phyloP scores from a whole-genome alignment of 2,113 vertebrate genomes.

The Nesoenas mayeri region DNA sequence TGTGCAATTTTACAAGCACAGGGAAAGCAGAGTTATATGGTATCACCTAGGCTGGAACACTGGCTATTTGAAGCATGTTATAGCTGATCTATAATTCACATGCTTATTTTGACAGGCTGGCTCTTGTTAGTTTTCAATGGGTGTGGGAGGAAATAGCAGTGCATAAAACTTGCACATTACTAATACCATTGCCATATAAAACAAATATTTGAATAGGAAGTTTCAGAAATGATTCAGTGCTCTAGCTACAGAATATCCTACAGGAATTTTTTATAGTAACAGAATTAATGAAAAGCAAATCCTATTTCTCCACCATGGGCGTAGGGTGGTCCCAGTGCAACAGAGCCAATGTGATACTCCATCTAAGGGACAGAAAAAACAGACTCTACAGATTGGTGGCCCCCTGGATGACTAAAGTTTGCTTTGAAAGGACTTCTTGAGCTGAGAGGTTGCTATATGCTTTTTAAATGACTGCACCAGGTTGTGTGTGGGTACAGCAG shows the following conservation, averaged over 20 bases:
- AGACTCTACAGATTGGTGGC: slow-evolving; percentile 13
- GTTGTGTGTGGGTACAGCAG: slow-evolving; percentile 56
- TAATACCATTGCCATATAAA: slow-evolving; percentile 79
- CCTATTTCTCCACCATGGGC: slow-evolving; percentile 24
- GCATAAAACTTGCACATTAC: slow-evolving; percentile 76
- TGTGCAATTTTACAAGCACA: slow-evolving; percentile 7
- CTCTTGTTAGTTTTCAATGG: slow-evolving; percentile 74
- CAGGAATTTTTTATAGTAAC: slow-evolving; percentile 73
- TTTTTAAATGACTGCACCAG: slow-evolving; percentile 45
- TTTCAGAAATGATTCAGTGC: slow-evolving; percentile 77
- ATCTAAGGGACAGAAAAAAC: slow-evolving; percentile 11
- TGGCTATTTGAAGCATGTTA: slow-evolving; percentile 59
- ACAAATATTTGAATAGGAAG: slow-evolving; percentile 75
- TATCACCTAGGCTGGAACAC: slow-evolving; percentile 47
- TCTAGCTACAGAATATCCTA: slow-evolving; percentile 73
- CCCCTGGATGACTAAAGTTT: slow-evolving; percentile 21
- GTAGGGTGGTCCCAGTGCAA: slow-evolving; percentile 43
- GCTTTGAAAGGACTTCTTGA: slow-evolving; percentile 46
- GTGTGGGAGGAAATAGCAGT: slow-evolving; percentile 73
- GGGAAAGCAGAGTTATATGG: background rate
- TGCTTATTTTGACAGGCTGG: slow-evolving; percentile 66
- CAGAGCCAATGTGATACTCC: background rate
- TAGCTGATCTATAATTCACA: slow-evolving; percentile 64
- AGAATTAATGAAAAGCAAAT: slow-evolving; percentile 71
- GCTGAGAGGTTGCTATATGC: slow-evolving; percentile 20